A percentile compares a stretch with the other conserved stretches of the same genome.
Conservation (phyloP, 2,888 invertebrate genomes). For the Tholera decimalis region DNA sequence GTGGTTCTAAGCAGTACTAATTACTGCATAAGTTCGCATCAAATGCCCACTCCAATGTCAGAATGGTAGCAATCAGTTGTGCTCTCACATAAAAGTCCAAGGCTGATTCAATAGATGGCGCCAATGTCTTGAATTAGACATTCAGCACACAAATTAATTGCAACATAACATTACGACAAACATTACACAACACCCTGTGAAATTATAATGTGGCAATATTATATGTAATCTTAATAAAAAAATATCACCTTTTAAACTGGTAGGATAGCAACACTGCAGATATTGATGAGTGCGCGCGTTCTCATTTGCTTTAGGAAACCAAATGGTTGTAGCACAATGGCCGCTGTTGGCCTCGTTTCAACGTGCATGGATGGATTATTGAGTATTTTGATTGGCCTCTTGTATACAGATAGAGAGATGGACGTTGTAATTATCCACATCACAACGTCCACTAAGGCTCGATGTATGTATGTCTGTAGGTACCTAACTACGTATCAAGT, state of each 20-base stretch:
- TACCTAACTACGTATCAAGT: neutral
- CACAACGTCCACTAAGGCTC: neutral
- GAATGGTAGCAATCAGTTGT: neutral
- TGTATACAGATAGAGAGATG: slow-evolving; percentile 38
- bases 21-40: neutral
- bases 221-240: slow-evolving; percentile 27
- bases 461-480: neutral
- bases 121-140: slow-evolving; percentile 1
- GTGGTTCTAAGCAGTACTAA: slow-evolving; percentile 50
- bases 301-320: slow-evolving; percentile 43
- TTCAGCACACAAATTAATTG: slow-evolving; percentile 12
- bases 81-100: slow-evolving; percentile 35
- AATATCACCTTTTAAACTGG: slow-evolving; percentile 11
- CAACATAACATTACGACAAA: slow-evolving; percentile 21
- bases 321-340: slow-evolving; percentile 52
- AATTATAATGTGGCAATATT: slow-evolving; percentile 34
- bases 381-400: slow-evolving; percentile 27
- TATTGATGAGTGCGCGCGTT: slow-evolving; percentile 46
- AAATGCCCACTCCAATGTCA: neutral
- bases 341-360: slow-evolving; percentile 43
- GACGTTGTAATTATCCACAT: no score
- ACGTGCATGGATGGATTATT: slow-evolving; percentile 33
- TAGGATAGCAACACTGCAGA: slow-evolving; percentile 47
- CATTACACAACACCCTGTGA: slow-evolving; percentile 7
- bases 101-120: slow-evolving; percentile 54